phyloP scores from a whole-genome alignment of 2,113 vertebrate species.

The Spermophilus dauricus region DNA sequence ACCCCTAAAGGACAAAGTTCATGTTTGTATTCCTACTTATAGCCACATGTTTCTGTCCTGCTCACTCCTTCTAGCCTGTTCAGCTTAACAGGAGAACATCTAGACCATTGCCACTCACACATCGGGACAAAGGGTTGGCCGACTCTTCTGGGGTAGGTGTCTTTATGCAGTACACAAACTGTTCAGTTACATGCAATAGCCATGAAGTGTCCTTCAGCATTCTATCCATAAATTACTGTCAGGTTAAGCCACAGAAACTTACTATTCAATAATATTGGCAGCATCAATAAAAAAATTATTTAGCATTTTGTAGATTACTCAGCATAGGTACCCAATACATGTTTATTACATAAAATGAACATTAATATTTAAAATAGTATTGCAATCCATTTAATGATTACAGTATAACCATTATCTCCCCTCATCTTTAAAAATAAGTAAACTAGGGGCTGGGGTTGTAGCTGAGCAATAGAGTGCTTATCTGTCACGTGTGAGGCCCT shows the following conservation, averaged over 20 bases:
- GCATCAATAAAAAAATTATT: constrained; percentile 38
- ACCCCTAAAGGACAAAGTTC: neutral
- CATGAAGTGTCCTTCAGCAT: neutral
- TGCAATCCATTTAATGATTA: neutral
- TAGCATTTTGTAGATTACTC: constrained; percentile 25
- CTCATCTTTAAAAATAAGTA: constrained; percentile 12
- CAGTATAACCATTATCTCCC: constrained; percentile 26
- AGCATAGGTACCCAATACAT: neutral
- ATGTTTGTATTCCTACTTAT: neutral
- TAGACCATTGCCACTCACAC: neutral
- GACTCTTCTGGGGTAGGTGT: neutral
- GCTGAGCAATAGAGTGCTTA: too few relatives aligned
- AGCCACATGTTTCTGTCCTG: neutral
- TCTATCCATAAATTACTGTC: neutral
- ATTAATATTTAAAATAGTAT: constrained; percentile 47
- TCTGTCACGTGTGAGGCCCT: too few relatives aligned
- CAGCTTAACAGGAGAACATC: neutral
- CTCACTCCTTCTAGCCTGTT: neutral
- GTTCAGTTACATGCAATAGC: neutral
- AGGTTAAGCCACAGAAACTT: neutral
- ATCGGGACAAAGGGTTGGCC: neutral
- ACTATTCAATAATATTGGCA: neutral
- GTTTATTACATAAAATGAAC: constrained; percentile 47
- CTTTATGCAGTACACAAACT: neutral
- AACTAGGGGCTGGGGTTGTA: neutral